Evolutionary conservation across 2,797 vertebrate genomes (phyloP), one percentile per base, ranked within the genome.

Genomic region (Propithecus perrieri): DNA sequence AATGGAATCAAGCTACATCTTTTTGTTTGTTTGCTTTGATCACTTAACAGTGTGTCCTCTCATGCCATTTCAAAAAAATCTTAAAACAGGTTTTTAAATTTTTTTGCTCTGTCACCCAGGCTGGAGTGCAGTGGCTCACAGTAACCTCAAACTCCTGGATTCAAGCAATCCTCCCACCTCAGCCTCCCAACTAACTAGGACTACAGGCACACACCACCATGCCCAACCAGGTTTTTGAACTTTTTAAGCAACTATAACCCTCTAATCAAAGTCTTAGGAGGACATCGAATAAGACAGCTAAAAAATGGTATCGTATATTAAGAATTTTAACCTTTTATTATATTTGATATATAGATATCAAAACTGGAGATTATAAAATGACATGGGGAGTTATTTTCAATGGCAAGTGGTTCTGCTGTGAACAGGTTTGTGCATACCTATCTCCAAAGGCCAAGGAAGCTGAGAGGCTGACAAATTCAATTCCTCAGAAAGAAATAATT

Each of bases 241-340:
- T 74, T 87, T 83, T 69, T 69, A 80, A 85, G 13, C 8, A 14
- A 13, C 10, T 55, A 9, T 57, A 43, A 43, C 7, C 30, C n/a
- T 85, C 26, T 79, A 79, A 76, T 59, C 11, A 89, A 18, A 91
- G 84, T 92, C 69, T 90, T 87, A 75, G 57, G 33, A 78, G 22
- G 20, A 76, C 71, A 59, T 80, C 48, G 85, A 81, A 71, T 43
- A 75, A 72, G 14, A 71, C 38, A 35, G 33, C 78, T 90, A 69
- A 95, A 96, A 95, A 4, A n/a, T 79, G 35, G 41, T 65, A 69
- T 55, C 28, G n/a, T 85, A n/a, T 72, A 72, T 71, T 87, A 78
- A 96, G 46, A 85, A 78, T 69, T 80, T 57, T 84, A 72, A 74
- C 3, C 3, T 7, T 85, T 71, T 96, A 20, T 93, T 20, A 24